phyloP scores from a whole-genome alignment of 1,140 invertebrate genomes.

The Cephus cinctus region DNA sequence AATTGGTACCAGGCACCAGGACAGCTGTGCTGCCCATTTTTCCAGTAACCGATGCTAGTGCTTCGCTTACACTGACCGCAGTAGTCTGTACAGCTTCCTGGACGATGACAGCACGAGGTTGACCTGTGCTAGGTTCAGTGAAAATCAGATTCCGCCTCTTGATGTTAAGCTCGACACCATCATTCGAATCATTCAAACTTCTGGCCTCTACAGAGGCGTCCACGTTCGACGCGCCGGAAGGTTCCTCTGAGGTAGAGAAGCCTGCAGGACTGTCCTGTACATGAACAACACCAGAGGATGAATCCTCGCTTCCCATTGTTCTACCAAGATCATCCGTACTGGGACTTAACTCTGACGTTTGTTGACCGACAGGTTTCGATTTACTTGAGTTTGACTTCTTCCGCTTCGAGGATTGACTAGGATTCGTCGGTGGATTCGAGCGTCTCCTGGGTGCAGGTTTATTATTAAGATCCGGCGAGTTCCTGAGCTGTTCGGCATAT shows the following conservation, averaged over 20 bases:
- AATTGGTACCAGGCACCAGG: constrained; percentile 65
- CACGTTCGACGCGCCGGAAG: constrained; percentile 26
- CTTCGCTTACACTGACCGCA: constrained; percentile 53
- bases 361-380: constrained; percentile 56
- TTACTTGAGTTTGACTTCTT: constrained; percentile 68
- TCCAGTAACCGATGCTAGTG: constrained; percentile 48
- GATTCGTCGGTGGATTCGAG: constrained; percentile 73
- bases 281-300: constrained; percentile 66
- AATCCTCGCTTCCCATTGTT: constrained; percentile 71
- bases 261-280: constrained; percentile 52
- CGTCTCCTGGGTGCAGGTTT: constrained; percentile 75
- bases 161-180: constrained; percentile 35
- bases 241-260: constrained; percentile 43
- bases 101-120: constrained; percentile 53
- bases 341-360: constrained; percentile 60
- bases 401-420: constrained; percentile 67
- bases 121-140: constrained; percentile 38
- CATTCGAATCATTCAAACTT: constrained; percentile 42
- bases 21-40: constrained; percentile 61
- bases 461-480: constrained; percentile 77
- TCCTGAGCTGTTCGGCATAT: constrained; percentile 76
- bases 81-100: constrained; percentile 50
- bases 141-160: constrained; percentile 49
- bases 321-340: constrained; percentile 64
- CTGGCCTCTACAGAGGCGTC: constrained; percentile 15